Base-by-base conservation (phyloP, 2,797 vertebrate species). In the Dermochelys coriacea region DNA sequence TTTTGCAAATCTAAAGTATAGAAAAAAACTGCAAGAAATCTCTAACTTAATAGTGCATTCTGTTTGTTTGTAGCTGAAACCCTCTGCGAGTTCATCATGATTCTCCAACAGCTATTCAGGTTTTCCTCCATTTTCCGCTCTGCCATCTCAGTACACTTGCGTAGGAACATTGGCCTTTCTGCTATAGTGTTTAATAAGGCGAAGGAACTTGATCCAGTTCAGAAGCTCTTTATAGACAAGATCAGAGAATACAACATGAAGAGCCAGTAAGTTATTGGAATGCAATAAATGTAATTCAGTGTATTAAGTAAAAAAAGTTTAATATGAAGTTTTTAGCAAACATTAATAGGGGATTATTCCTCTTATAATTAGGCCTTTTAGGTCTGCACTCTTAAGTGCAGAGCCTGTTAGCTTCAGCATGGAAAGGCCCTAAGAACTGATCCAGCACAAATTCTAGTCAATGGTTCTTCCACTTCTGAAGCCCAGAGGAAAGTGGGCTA, bases 201-300 rank as follows among this genome's bases (percentile, higher is more conserved):
- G 2, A 99, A 98, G 85, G 99, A 99, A 64, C 98, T 98, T 8
- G 99, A 99, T 96, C 99, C 99, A 0, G 95, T 99, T 93, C 99
- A 99, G 98, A 99, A 99, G 96, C 98, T 99, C 45, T 99, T 99
- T 85, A 37, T 99, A 96, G 99, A 99, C 96, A 99, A 99, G 95
- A 99, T 99, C 89, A 98, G 98, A 55, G 98, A 98, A 47, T 99
- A 99, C 95, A 98, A 97, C 79, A 91, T 98, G 3, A 98, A 98
- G 94, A 99, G 99, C 98, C 98, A 98, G 99, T 99, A 97, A 98
- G 99, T 98, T 14, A 50, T 89, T 29, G 21, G 19, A 37, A 0
- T 3, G 61, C 84, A 52, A 50, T 77, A 77, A 85, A 85, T 41
- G 34, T 51, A 41, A 79, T 8, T 47, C 49, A 51, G 5, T 51